These are phyloP conservation scores for Leuciscus idus DNA, from an alignment of 2,113 vertebrate species.

Conservation along the genomic window DNA sequence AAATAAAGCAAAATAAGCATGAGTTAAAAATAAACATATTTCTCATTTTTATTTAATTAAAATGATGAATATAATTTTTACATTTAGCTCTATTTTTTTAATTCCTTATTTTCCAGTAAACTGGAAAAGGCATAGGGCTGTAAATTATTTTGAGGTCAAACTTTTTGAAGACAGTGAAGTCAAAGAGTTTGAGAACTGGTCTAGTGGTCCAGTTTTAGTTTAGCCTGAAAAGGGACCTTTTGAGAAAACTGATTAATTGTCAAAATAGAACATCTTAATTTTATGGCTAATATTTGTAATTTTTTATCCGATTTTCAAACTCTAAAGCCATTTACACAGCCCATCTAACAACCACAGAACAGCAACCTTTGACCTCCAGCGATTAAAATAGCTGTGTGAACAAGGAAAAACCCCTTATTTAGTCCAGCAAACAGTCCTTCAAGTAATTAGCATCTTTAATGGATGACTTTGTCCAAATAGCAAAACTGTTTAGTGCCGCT, in stretches of 20 bases:
- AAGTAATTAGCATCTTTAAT: neutral
- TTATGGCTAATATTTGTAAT: neutral
- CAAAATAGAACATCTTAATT: neutral
- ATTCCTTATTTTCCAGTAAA: neutral
- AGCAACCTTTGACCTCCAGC: neutral
- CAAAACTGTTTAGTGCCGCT: constrained; percentile 4
- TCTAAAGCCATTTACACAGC: neutral
- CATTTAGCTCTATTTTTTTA: neutral
- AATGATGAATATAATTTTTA: no score
- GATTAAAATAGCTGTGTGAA: neutral
- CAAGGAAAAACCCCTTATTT: neutral
- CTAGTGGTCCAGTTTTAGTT: neutral
- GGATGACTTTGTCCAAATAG: neutral
- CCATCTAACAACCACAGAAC: neutral
- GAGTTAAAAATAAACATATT: neutral
- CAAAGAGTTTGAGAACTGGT: neutral
- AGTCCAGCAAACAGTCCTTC: neutral
- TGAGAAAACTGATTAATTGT: neutral
- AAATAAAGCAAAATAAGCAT: neutral
- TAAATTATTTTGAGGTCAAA: no score
- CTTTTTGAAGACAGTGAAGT: neutral
- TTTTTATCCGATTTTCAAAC: neutral
- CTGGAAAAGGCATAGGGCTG: neutral
- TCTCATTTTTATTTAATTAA: neutral
- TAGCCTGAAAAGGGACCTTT: neutral